Percentiles rank a stretch among this genome's conserved stretches.
Evolutionary conservation across 2,888 invertebrate genomes (phyloP).

Genomic region (Drosophila histrio): DNA sequence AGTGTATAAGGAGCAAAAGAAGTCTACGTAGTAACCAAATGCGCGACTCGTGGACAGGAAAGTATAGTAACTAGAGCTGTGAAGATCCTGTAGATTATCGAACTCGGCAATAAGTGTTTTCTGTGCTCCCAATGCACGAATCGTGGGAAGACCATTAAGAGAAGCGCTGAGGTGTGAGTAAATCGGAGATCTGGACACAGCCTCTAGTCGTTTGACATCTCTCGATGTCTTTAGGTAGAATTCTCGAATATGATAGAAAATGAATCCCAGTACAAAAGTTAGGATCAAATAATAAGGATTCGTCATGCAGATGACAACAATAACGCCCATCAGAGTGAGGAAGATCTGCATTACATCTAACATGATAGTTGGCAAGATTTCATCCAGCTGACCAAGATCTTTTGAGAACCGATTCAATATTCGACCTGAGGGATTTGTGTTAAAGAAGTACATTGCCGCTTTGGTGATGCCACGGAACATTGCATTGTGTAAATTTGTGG

Average conservation of each 20-base stretch:
- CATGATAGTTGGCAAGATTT: slow-evolving; percentile 83
- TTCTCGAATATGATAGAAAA: slow-evolving; percentile 90
- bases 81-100: slow-evolving; percentile 92
- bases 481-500: slow-evolving; percentile 90
- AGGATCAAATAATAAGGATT: slow-evolving; percentile 91
- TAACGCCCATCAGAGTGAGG: slow-evolving; percentile 91
- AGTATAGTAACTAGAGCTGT: slow-evolving; percentile 96
- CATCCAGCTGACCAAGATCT: slow-evolving; percentile 89
- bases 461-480: slow-evolving; percentile 92
- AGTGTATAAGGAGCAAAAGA: slow-evolving; percentile 94
- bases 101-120: slow-evolving; percentile 91
- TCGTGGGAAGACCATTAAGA: slow-evolving; percentile 95
- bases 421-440: slow-evolving; percentile 92
- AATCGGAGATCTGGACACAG: slow-evolving; percentile 95
- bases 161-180: slow-evolving; percentile 96
- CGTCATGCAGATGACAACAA: slow-evolving; percentile 90
- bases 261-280: slow-evolving; percentile 87
- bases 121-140: slow-evolving; percentile 94
- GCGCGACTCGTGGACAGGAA: slow-evolving; percentile 95
- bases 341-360: slow-evolving; percentile 88
- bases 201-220: slow-evolving; percentile 92
- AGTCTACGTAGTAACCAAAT: slow-evolving; percentile 96
- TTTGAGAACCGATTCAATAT: slow-evolving; percentile 95
- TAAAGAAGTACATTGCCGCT: slow-evolving; percentile 94
- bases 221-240: slow-evolving; percentile 92